Base-by-base conservation (phyloP, 2,113 vertebrate species). In the Gyps fulvus region DNA sequence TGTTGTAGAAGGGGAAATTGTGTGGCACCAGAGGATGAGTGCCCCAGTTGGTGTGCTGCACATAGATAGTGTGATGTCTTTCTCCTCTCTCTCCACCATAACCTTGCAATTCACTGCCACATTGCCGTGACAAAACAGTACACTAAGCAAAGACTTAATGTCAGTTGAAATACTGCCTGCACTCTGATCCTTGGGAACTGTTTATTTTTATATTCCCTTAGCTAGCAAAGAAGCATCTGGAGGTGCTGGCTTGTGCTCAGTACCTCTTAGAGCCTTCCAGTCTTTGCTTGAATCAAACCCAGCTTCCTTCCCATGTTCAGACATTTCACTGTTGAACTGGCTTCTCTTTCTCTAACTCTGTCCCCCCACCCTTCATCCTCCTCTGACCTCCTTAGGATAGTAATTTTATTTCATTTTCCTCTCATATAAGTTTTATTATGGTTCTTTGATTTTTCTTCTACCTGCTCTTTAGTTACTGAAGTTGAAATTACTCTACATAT, bases 341-440 rank as follows among this genome's bases (percentile, higher is more conserved):
- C 42, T 94, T 70, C 63, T 86, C 67, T 61, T 55, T 77, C 23
- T 66, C 21, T 31, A 66, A 17, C 38, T 50, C 58, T 66, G n/a
- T 52, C 80, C 65, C 52, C 16, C 52, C 52, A 16, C 78, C 91
- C 88, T 47, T 80, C 71, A 59, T 94, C 80, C 86, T 95, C 63
- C n/a, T 73, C 27, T 95, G 82, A 90, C 76, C 77, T 88, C 65
- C 49, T 91, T 61, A 36, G 7, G 34, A 29, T 57, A 71, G 65
- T n/a, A 61, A 87, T 77, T 94, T 79, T 66, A 61, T 74, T 97
- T 92, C 16, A 34, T 81, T 95, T 94, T 85, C 36, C n/a, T 93
- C 66, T 80, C 57, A 65, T 43, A 2, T 10, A 76, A 93, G 14
- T 84, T 96, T 78, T 65, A 65, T 93, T 84, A 50, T 16, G n/a